Base-by-base conservation (phyloP, 2,113 vertebrate species). In the Blennius ocellaris region DNA sequence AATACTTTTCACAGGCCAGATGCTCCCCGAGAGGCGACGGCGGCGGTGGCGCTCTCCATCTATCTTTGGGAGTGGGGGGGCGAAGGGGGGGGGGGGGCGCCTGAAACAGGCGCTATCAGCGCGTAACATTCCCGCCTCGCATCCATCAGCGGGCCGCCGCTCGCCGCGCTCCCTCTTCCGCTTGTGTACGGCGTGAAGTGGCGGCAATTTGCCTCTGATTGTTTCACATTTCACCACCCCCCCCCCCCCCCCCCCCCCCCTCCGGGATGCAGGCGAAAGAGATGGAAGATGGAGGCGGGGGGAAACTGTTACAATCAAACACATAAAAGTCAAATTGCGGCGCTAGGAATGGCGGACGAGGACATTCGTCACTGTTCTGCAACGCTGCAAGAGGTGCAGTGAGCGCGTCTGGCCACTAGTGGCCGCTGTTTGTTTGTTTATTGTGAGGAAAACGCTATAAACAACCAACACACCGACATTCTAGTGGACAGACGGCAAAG, bases 131-230 rank as follows among this genome's bases (percentile, higher is more conserved):
- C 81, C 80, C 72, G 82, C 76, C 71, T 69, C 73, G 50, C 80
- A 84, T 90, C 82, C 78, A 90, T 91, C 86, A 90, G 76, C 57
- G 11, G 41, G 67, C 62, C n/a, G 73, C 64, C 49, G 75, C 15
- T 74, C 68, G 17, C 80, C 55, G 67, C 87, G 66, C 81, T 85
- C 84, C 83, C 80, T 48, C 69, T 77, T 85, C 72, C 72, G 75
- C 82, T 86, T 78, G 73, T 74, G 78, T 73, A 63, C 0, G 56
- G 62, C 54, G n/a, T 67, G 49, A 49, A 39, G 76, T 5, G 15
- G 73, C 71, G 1, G 76, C 85, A 92, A 92, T 89, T 87, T 90
- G 74, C 76, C 40, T 71, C 62, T 89, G 84, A 92, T 92, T 86
- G 89, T 84, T 90, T 90, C 73, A 82, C 67, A 83, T 89, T 83